Conservation (phyloP, 2,113 vertebrate genomes). For the Phycodurus eques region DNA sequence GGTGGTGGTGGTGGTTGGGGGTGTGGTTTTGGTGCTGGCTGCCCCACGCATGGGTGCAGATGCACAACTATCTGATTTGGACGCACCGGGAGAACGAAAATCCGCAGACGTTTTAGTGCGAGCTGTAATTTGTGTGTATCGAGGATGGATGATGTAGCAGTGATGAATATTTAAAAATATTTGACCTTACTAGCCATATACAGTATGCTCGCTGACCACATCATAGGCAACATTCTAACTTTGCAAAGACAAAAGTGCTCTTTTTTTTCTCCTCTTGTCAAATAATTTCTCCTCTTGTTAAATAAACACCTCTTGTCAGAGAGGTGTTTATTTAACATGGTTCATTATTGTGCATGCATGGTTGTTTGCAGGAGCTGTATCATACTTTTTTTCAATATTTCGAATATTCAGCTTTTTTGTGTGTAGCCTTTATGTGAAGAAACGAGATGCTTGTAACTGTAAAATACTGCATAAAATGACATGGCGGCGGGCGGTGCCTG, state of each 20-base stretch:
- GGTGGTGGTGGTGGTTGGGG: no score
- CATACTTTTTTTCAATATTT: background rate
- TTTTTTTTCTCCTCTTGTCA: no score
- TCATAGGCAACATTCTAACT: background rate
- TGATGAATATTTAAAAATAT: background rate
- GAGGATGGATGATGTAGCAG: background rate
- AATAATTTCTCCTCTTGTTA: no score
- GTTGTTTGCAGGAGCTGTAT: background rate
- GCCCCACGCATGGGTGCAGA: slow-evolving; percentile 11
- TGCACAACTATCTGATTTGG: slow-evolving; percentile 38
- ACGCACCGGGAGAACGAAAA: background rate
- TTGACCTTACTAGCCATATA: background rate
- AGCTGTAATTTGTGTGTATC: background rate
- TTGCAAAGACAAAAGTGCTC: background rate
- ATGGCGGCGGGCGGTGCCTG: no score
- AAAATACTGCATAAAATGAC: no score
- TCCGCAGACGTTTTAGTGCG: background rate
- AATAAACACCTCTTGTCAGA: no score
- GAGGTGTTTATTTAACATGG: no score
- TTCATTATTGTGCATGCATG: no score
- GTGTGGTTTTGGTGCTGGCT: background rate
- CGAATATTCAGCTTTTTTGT: no score
- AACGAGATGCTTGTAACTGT: background rate
- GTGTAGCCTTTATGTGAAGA: no score
- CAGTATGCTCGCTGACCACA: background rate